phyloP scores from a whole-genome alignment of 2,888 invertebrate genomes.

The Synanthedon myopaeformis region DNA sequence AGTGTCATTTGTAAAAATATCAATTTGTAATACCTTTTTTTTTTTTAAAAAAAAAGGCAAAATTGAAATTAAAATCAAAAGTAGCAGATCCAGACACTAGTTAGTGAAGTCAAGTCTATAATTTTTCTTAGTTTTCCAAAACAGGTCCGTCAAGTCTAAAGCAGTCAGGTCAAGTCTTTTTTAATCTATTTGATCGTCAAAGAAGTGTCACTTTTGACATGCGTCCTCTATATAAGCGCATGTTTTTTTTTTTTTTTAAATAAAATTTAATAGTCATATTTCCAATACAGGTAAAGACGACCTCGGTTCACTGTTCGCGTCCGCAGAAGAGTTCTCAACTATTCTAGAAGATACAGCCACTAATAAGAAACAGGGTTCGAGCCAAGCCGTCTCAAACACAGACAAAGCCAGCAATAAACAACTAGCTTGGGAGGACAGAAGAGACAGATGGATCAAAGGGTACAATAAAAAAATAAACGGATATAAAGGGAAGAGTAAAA shows the following conservation, averaged over 20 bases:
- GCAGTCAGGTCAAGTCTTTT: too few species aligned
- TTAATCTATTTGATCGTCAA: neutral
- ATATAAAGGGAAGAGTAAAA: slow-evolving; percentile 25
- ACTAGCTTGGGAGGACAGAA: slow-evolving; percentile 83
- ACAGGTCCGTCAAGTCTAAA: too few species aligned
- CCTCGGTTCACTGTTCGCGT: slow-evolving; percentile 78
- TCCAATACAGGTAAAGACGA: slow-evolving; percentile 50
- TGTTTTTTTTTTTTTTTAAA: neutral
- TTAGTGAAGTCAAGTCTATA: too few species aligned
- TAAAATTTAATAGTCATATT: neutral
- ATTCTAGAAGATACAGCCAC: slow-evolving; percentile 86
- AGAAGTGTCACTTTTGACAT: too few species aligned
- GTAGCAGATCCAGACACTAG: too few species aligned
- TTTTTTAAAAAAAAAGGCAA: too few species aligned
- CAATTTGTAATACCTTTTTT: too few species aligned
- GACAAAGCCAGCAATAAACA: slow-evolving; percentile 85
- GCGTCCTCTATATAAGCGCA: too few species aligned
- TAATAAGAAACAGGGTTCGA: slow-evolving; percentile 72
- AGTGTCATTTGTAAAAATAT: too few species aligned
- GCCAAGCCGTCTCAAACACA: slow-evolving; percentile 76
- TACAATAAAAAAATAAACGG: slow-evolving; percentile 61
- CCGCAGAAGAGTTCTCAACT: slow-evolving; percentile 90
- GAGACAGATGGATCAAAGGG: slow-evolving; percentile 73
- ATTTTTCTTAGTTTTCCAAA: too few species aligned
- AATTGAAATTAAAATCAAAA: too few species aligned